A percentile compares a stretch with the other conserved stretches of the same genome.
Evolutionary conservation across 2,888 invertebrate genomes (phyloP).

Genomic region (Lycaena phlaeas): DNA sequence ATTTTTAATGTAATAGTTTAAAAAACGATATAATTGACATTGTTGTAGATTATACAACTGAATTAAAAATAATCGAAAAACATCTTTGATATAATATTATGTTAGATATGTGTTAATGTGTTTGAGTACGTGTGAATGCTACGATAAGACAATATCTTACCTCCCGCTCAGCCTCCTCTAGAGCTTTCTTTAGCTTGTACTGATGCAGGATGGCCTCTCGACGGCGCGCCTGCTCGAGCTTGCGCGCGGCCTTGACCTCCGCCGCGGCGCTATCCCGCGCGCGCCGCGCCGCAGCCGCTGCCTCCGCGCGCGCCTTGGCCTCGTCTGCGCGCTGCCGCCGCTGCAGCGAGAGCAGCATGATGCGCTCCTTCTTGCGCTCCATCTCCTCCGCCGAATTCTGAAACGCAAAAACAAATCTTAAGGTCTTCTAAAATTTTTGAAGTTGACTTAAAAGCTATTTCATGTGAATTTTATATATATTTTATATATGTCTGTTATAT

Average conservation of each 20-base stretch:
- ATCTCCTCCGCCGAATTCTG: slow-evolving; percentile 91
- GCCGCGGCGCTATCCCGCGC: slow-evolving; percentile 84
- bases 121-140: no score
- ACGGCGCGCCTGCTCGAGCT: slow-evolving; percentile 90
- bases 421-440: no score
- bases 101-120: no score
- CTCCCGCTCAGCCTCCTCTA: slow-evolving; percentile 92
- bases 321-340: slow-evolving; percentile 93
- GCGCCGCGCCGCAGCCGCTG: slow-evolving; percentile 81
- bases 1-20: no score
- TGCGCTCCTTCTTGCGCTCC: slow-evolving; percentile 93
- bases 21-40: no score
- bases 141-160: no score
- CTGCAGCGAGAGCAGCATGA: slow-evolving; percentile 90
- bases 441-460: no score
- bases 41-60: no score
- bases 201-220: slow-evolving; percentile 92
- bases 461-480: no score
- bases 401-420: slow-evolving; percentile 1
- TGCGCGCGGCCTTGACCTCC: slow-evolving; percentile 81
- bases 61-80: no score
- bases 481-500: no score
- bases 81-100: no score
- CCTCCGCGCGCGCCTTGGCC: slow-evolving; percentile 87
- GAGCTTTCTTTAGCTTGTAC: slow-evolving; percentile 93